These are phyloP conservation scores for Anomalospiza imberbis DNA, from an alignment of 2,797 vertebrate genomes.

Conservation along the genomic window DNA sequence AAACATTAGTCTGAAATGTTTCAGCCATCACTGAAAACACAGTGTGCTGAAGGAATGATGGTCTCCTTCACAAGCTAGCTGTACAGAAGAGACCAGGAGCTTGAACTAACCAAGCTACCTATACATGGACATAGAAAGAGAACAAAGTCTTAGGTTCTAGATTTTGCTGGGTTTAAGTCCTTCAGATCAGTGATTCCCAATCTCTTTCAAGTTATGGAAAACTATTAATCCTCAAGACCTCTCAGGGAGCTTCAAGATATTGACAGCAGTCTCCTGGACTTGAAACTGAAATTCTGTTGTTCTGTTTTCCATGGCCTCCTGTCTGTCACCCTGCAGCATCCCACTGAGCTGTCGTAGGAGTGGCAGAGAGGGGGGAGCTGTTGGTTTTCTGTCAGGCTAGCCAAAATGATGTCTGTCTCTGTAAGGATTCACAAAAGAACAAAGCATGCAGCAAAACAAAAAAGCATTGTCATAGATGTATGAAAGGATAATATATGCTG, in stretches of 20 bases:
- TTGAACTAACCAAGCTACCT: not conserved
- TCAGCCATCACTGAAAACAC: not conserved
- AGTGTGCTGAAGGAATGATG: not conserved
- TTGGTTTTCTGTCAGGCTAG: not conserved
- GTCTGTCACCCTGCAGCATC: not conserved
- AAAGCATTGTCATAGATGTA: not conserved
- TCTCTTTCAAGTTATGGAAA: not conserved
- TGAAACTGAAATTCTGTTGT: not conserved
- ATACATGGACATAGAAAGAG: not conserved
- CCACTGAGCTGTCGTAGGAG: not conserved
- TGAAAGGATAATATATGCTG: not conserved
- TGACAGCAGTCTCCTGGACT: not conserved
- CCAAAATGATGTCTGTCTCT: not conserved
- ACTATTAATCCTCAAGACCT: not conserved
- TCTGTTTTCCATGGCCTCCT: not conserved
- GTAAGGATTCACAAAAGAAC: not conserved
- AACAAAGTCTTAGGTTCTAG: not conserved
- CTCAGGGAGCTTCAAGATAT: not conserved
- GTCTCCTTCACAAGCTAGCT: not conserved
- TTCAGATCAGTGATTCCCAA: not conserved
- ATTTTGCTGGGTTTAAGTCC: not conserved
- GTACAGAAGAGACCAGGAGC: not conserved
- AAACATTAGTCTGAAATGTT: not conserved
- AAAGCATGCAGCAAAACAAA: not conserved
- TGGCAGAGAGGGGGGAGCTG: not conserved